phyloP scores from a whole-genome alignment of 2,888 invertebrate species.

The Chrysomela aeneicollis region DNA sequence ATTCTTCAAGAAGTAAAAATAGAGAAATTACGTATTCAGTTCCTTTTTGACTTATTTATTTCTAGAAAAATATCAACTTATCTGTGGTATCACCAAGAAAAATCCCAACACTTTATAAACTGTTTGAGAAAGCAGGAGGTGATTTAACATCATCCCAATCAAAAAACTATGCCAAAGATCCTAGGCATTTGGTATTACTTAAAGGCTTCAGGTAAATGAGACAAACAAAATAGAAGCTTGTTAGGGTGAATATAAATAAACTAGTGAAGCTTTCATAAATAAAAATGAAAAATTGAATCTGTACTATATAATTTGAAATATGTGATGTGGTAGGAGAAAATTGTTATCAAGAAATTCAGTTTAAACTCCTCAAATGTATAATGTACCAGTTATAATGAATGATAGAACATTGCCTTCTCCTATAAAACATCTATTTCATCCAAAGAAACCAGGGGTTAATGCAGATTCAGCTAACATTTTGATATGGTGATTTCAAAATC shows the following conservation, averaged over 20 bases:
- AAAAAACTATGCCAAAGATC: slow-evolving; percentile 92
- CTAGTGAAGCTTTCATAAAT: too few relatives aligned
- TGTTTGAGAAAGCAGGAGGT: slow-evolving; percentile 91
- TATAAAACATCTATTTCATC: too few relatives aligned
- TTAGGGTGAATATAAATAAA: slow-evolving; percentile 16
- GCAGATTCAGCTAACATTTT: too few relatives aligned
- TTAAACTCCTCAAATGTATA: too few relatives aligned
- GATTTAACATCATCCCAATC: slow-evolving; percentile 80
- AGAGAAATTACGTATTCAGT: background rate
- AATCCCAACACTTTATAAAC: slow-evolving; percentile 82
- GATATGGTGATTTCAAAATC: too few relatives aligned
- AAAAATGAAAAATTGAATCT: too few relatives aligned
- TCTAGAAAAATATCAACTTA: slow-evolving; percentile 79
- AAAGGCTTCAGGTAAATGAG: slow-evolving; percentile 71
- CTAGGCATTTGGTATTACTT: slow-evolving; percentile 79
- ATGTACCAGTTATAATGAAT: too few relatives aligned
- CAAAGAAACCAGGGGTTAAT: too few relatives aligned
- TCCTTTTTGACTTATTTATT: slow-evolving; percentile 43
- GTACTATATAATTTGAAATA: too few relatives aligned
- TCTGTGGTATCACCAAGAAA: slow-evolving; percentile 91
- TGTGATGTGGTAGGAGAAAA: too few relatives aligned
- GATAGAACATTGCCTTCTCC: too few relatives aligned
- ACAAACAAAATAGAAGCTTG: slow-evolving; percentile 2
- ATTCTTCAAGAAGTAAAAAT: slow-evolving; percentile 74
- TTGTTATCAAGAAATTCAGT: too few relatives aligned